These are phyloP conservation scores for Ictidomys tridecemlineatus DNA, from an alignment of 2,113 vertebrate species.

Conservation along the genomic window DNA sequence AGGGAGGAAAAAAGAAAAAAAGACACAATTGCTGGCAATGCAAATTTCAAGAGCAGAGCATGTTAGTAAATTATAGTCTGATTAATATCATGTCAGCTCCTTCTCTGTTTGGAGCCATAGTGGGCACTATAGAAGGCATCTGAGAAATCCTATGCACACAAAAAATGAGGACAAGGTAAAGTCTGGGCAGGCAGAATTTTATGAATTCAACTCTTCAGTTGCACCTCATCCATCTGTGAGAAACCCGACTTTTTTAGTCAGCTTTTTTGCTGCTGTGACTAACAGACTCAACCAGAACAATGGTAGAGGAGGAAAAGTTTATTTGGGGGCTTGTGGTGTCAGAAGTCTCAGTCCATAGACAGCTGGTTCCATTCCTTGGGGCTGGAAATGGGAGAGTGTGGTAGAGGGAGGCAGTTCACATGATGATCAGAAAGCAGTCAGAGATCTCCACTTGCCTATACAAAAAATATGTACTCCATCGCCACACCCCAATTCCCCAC, in stretches of 20 bases:
- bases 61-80: conserved; percentile 70
- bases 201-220: not conserved
- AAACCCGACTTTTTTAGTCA: not conserved
- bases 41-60: conserved; percentile 65
- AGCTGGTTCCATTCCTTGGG: too few species aligned
- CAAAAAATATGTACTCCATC: too few species aligned
- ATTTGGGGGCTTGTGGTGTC: too few species aligned
- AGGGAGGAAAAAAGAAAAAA: not conserved
- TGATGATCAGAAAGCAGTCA: too few species aligned
- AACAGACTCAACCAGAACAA: too few species aligned
- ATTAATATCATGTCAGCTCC: conserved; percentile 44
- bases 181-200: not conserved
- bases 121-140: not conserved
- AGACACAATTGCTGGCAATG: conserved; percentile 62
- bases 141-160: not conserved
- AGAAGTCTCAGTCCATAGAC: too few species aligned
- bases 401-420: too few species aligned
- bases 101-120: conserved; percentile 45
- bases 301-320: too few species aligned
- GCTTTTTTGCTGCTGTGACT: too few species aligned
- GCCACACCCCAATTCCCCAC: too few species aligned
- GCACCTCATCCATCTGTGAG: not conserved
- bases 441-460: too few species aligned
- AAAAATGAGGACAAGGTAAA: not conserved
- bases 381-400: too few species aligned